Evolutionary conservation across 2,113 vertebrate genomes (phyloP).

Genomic region (human (Homo sapiens)): GRCh38 chrX:31933001-31933500

Average conservation of each 20-base stretch:
- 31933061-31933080: not conserved
- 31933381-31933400: conserved; percentile 14
- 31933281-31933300: conserved; percentile 27
- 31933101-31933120: not conserved
- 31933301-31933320: not conserved
- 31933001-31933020: not conserved
- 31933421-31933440: conserved; percentile 20
- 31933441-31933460: conserved; percentile 35
- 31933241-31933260: not conserved
- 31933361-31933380: conserved; percentile 41
- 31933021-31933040: not conserved
- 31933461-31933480: not conserved
- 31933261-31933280: not conserved
- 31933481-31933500: conserved; percentile 5
- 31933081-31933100: not conserved
- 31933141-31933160: not conserved
- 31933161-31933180: not conserved
- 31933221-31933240: not conserved
- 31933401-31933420: conserved; percentile 32
- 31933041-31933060: not conserved
- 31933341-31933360: not conserved
- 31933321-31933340: not conserved
- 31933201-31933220: not conserved
- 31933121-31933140: not conserved
- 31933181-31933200: not conserved